These are phyloP conservation scores for Loriculus beryllinus DNA, from an alignment of 2,797 vertebrate genomes.

Conservation along the genomic window DNA sequence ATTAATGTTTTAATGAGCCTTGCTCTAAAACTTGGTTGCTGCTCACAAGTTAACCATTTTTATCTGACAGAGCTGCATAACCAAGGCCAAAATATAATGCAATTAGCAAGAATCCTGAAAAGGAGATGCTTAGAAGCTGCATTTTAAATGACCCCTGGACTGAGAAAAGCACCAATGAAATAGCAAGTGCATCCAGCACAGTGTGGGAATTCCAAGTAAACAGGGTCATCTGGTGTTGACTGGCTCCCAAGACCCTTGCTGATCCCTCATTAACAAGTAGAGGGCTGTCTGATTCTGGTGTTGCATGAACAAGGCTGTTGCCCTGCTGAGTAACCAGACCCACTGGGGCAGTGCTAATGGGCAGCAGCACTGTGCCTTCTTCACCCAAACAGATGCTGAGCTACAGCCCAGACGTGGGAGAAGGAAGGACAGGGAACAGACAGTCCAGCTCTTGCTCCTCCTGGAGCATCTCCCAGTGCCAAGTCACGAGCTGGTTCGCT, in stretches of 20 bases:
- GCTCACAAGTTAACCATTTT: not conserved
- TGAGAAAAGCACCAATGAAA: not conserved
- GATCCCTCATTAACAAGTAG: not conserved
- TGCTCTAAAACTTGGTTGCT: not conserved
- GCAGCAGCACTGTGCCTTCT: not conserved
- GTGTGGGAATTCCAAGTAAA: not conserved
- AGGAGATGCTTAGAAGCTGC: not conserved
- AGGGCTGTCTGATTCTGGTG: conserved; percentile 4
- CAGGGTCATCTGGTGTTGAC: not conserved
- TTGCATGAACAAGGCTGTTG: not conserved
- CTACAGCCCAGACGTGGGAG: not conserved
- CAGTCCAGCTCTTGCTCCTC: not conserved
- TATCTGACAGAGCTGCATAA: not conserved
- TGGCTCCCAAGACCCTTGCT: not conserved
- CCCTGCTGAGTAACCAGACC: not conserved
- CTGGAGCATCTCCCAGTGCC: not conserved
- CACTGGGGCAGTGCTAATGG: not conserved
- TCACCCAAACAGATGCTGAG: not conserved
- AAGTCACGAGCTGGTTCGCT: not conserved
- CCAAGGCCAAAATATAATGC: not conserved
- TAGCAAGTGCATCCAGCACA: not conserved
- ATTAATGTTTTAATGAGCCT: not conserved
- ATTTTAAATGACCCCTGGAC: not conserved
- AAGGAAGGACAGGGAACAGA: not conserved
- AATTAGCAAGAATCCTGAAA: not conserved